Evolutionary conservation across 2,113 vertebrate species (phyloP), one percentile per base, ranked within the genome.

Genomic region (Lagopus leucura): DNA sequence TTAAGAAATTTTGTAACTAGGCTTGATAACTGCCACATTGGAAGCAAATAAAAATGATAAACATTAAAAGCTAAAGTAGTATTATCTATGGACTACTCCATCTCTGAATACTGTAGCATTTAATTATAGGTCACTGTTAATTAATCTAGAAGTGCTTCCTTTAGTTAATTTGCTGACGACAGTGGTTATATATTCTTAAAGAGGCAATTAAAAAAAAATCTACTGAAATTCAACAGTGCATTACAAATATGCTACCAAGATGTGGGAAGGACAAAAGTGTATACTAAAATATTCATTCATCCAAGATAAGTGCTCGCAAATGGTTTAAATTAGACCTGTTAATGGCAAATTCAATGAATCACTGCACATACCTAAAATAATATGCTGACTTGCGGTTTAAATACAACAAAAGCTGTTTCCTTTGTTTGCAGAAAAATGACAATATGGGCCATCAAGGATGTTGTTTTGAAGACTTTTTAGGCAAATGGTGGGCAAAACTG

Each of bases 121-220:
- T 97, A 98, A 97, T 96, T 98, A 88, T 72, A 86, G 89, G 95
- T 97, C 93, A 97, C 61, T 93, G 67, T 93, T 96, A 98, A 96
- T 96, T 96, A 97, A 97, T 96, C 88, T 74, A 90, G 47, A 97
- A 92, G 52, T 88, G 27, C 42, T 97, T 95, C 75, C 94, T 94
- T 69, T 94, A 55, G 86, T 71, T 89, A 72, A 65, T 90, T 94
- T 90, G 67, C 70, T 92, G 86, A 97, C 93, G 97, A 83, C 58
- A 93, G 77, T 91, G 94, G 97, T 96, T 96, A 94, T 48, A 84
- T 87, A 86, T 96, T 92, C 76, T 97, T 96, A 93, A 96, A 95
- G 76, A 94, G 34, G 43, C 13, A 40, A 80, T 78, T 50, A 47
- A 74, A 95, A 82, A 60, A 61, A 61, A 91, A 70, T 81, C 81